These are phyloP conservation scores for Ornithoptera priamus DNA, from an alignment of 2,888 invertebrate species.

Conservation along the genomic window DNA sequence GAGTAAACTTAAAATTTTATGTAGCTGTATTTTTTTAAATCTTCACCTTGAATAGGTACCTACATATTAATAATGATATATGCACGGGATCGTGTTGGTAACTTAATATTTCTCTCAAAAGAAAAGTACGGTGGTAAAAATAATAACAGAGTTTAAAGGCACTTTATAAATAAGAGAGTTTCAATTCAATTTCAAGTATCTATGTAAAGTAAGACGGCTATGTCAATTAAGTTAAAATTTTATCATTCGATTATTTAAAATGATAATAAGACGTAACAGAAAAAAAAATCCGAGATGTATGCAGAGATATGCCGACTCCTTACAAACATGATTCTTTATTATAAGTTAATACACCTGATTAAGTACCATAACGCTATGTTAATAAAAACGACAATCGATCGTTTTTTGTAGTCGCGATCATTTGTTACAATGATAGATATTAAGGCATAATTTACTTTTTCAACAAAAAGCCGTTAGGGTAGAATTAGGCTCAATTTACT, in stretches of 20 bases:
- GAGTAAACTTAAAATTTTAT: constrained; percentile 28
- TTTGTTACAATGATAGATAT: constrained; percentile 28
- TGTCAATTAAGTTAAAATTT: neutral
- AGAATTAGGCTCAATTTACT: constrained; percentile 28
- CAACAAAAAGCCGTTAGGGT: constrained; percentile 25
- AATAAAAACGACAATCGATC: neutral
- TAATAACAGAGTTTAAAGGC: neutral
- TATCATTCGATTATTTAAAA: constrained; percentile 3
- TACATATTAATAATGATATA: constrained; percentile 10
- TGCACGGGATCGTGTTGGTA: no score
- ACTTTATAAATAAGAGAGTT: neutral
- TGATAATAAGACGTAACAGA: constrained; percentile 24
- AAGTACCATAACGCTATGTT: constrained; percentile 1
- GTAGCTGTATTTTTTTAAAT: constrained; percentile 18
- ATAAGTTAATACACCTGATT: neutral
- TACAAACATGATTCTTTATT: constrained; percentile 6
- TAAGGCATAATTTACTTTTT: constrained; percentile 29
- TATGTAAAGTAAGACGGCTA: neutral
- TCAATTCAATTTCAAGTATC: neutral
- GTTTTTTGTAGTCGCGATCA: neutral
- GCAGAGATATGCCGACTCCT: constrained; percentile 11
- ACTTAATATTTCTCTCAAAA: no score
- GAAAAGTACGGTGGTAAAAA: no score
- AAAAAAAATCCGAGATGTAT: constrained; percentile 28
- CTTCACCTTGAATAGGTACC: constrained; percentile 14